phyloP scores from a whole-genome alignment of 1,140 invertebrate species.

The Delia radicum region DNA sequence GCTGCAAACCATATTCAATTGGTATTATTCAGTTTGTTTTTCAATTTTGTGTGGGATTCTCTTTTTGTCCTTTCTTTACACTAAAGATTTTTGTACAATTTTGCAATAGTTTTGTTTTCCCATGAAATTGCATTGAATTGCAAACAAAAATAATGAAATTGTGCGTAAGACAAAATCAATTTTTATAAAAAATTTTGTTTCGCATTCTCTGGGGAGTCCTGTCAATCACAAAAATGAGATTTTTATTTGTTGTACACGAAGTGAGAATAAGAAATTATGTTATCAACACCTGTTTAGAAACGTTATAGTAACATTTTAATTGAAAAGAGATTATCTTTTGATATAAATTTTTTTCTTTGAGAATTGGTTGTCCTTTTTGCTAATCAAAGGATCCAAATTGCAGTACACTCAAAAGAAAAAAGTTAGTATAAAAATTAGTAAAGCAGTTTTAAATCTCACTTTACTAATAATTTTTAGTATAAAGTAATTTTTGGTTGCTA shows the following conservation, averaged over 20 bases:
- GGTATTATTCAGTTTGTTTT: too few species aligned
- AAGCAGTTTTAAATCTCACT: too few species aligned
- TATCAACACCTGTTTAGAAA: slow-evolving; percentile 7
- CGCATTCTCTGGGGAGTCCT: slow-evolving; percentile 1
- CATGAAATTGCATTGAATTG: slow-evolving; percentile 1
- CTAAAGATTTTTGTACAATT: background rate
- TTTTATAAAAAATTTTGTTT: background rate
- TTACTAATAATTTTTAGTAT: too few species aligned
- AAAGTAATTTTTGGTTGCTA: too few species aligned
- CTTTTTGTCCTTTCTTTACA: background rate
- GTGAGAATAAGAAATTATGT: slow-evolving; percentile 17
- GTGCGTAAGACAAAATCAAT: background rate
- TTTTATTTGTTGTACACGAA: background rate
- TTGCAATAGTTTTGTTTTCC: background rate
- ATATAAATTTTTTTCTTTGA: too few species aligned
- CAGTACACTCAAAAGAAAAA: too few species aligned
- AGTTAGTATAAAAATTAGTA: too few species aligned
- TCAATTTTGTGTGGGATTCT: background rate
- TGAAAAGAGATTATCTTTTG: background rate
- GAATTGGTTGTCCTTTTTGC: too few species aligned
- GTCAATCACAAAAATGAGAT: background rate
- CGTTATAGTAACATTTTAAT: background rate
- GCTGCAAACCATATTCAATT: too few species aligned
- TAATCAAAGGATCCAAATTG: too few species aligned
- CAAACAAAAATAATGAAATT: background rate